Conservation (phyloP, 2,888 invertebrate species). For the Coelinius sp. region DNA sequence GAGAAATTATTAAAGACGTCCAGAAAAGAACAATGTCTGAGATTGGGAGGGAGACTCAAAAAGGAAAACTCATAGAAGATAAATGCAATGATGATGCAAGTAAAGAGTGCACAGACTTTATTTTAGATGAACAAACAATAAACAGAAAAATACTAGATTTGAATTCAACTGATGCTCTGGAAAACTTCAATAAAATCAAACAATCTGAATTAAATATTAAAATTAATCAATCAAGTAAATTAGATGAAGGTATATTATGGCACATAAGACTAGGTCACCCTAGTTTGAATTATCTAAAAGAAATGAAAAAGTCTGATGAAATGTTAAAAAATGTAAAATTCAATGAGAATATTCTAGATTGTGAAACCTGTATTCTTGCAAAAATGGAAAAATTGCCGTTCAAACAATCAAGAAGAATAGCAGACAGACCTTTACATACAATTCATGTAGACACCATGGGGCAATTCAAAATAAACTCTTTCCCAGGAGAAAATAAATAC, state of each 20-base stretch:
- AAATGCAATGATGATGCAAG: neutral
- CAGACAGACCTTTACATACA: conserved; percentile 42
- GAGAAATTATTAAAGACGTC: neutral
- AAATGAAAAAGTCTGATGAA: conserved; percentile 46
- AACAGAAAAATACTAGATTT: conserved; percentile 30
- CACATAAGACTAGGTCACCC: conserved; percentile 47
- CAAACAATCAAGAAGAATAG: conserved; percentile 35
- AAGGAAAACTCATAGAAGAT: conserved; percentile 20
- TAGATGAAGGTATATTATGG: conserved; percentile 38
- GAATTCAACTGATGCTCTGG: conserved; percentile 18
- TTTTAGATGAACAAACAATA: conserved; percentile 23
- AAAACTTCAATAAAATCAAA: conserved; percentile 21
- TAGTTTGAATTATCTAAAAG: conserved; percentile 48
- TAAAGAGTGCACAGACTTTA: conserved; percentile 28
- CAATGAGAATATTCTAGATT: conserved; percentile 44
- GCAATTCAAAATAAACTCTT: conserved; percentile 42
- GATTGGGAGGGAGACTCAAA: conserved; percentile 32
- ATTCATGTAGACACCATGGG: conserved; percentile 49
- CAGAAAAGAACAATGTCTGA: conserved; percentile 24
- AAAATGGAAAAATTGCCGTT: conserved; percentile 47
- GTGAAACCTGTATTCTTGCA: conserved; percentile 44
- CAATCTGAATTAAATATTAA: conserved; percentile 5
- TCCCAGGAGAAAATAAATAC: conserved; percentile 40
- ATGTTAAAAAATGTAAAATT: conserved; percentile 41
- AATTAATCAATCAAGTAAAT: neutral